Evolutionary conservation across 2,888 invertebrate species (phyloP), one percentile per base, ranked within the genome.

Genomic region (Mythimna impura): DNA sequence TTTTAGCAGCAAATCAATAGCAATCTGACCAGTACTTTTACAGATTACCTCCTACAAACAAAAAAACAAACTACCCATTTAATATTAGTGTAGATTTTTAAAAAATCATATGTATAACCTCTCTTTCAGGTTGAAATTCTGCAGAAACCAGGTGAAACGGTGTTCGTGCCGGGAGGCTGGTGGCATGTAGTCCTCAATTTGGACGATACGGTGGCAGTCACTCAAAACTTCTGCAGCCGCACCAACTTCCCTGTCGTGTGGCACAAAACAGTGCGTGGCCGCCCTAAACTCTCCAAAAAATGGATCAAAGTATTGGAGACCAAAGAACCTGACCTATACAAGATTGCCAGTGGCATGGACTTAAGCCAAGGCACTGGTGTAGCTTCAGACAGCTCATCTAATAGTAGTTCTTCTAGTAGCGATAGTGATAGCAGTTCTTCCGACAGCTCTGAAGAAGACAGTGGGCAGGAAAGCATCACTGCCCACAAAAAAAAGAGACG

Each of bases 181-280:
- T 99, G 99, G 99, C 99, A 99, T 93, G 99, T 99, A 30, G 99
- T 99, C 20, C 96, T 99, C 47, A 99, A 99, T 94, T 96, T 99
- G 78, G 99, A 99, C 89, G 97, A 98, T 81, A 99, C 99, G 0
- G 98, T 99, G 63, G 99, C 99, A 17, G 98, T 99, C 22, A 99
- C 99, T 0, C 99, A 99, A 92, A 99, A 99, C 95, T 99, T 99
- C 93, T 98, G 98, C 92, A 99, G 99, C 86, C 97, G 98, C 78
- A 99, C 99, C 1, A 99, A 99, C 95, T 99, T 99, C 92, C 99
- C 99, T 0, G 97, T 99, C 20, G 99, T 99, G 1, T 99, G 99
- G 99, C 99, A 99, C 93, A 99, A 99, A 96, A 99, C 99, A 10
- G 98, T 99, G 4, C 97, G 99, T 58, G 99, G 99, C 6, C 97